These are phyloP conservation scores for Nibea coibor DNA, from an alignment of 2,113 vertebrate species.

Conservation along the genomic window DNA sequence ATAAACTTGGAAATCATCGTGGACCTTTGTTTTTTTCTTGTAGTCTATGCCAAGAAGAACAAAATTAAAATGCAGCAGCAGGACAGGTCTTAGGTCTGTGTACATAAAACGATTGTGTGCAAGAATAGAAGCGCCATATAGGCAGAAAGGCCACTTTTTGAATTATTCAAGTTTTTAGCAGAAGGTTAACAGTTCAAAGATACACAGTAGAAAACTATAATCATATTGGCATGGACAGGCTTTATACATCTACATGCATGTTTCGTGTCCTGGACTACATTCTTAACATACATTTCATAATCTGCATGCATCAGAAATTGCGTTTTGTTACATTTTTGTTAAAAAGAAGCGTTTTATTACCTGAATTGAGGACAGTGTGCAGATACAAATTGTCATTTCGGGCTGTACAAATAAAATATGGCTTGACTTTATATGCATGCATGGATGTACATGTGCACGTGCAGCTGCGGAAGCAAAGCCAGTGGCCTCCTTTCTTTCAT, in stretches of 20 bases:
- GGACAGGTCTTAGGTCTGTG: constrained; percentile 28
- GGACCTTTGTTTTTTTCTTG: background rate
- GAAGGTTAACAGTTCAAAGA: constrained; percentile 42
- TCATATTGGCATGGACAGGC: background rate
- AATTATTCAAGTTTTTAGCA: constrained; percentile 47
- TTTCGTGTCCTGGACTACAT: no score
- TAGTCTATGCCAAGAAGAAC: background rate
- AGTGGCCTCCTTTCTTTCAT: background rate
- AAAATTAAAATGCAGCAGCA: constrained; percentile 13
- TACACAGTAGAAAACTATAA: background rate
- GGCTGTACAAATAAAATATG: no score
- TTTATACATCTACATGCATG: background rate
- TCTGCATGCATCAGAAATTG: no score
- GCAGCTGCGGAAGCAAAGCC: background rate
- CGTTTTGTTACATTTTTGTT: no score
- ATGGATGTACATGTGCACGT: background rate
- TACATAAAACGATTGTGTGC: background rate
- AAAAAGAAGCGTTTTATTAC: no score
- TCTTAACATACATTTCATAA: no score
- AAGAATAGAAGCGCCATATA: background rate
- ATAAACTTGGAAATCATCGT: constrained; percentile 4
- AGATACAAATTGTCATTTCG: no score
- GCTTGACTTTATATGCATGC: background rate
- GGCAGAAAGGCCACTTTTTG: background rate
- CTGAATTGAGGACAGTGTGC: no score